Evolutionary conservation across 2,797 vertebrate species (phyloP), one percentile per base, ranked within the genome.

Genomic region (Oophaga sylvatica): DNA sequence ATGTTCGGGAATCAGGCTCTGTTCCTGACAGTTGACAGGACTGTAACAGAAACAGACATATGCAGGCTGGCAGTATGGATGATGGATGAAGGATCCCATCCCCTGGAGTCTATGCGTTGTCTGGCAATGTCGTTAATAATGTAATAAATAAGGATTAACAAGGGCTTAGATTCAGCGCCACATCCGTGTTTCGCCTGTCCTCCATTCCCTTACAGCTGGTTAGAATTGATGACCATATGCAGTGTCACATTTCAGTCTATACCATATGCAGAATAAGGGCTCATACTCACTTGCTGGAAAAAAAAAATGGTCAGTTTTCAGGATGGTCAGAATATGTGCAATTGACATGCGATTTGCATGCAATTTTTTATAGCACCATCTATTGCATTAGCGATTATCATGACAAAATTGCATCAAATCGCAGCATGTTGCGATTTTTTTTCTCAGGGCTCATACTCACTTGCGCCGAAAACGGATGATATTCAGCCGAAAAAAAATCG

Each of bases 41-140:
- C 22, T 20, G 83, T 75, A 65, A 76, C 71, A 76, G 83, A 75
- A 62, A 31, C 57, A 63, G 83, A 75, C 83, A 84, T 53, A 84
- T 84, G 71, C 83, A 73, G 83, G 35, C 57, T 84, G 83, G 83
- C 83, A 76, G 71, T 19, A 62, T 73, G 57, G 83, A 84, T 84
- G 83, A 84, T 84, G 71, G 83, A 84, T 84, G 71, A 60, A 60
- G 57, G n/a, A 65, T 84, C 57, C 56, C 71, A 17, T 76, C 41
- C 71, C 83, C 83, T 77, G 41, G 77, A 63, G 83, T 84, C 83
- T 76, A 56, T 77, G 70, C 22, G 5, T 84, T 76, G 71, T 77
- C 83, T 84, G 83, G 70, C 83, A 53, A 73, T 84, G 83, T 84
- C 73, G 63, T 84, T 84, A 84, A 84, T 76, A 84, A 76, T 84